Base-by-base conservation (phyloP, 2,113 vertebrate genomes). In the Neopipo cinnamomea region DNA sequence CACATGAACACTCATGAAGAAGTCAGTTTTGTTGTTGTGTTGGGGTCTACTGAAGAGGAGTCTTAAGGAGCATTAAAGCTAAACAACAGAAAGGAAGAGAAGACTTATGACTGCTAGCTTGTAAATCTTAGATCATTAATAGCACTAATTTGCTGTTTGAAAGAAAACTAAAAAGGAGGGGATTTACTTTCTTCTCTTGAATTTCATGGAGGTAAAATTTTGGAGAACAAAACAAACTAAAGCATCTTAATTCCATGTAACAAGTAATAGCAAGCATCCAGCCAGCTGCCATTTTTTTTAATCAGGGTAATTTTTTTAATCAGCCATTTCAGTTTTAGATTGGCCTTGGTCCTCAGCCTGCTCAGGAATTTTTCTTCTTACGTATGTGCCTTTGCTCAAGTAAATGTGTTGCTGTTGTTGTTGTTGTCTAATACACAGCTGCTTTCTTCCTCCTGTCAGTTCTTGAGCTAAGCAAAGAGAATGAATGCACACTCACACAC, bases 241-340 rank as follows among this genome's bases (percentile, higher is more conserved):
- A 97, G 46, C 82, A 77, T 67, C 89, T 91, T 72, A 80, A 59
- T 70, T 88, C 55, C 75, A 90, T 11, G 39, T 87, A 96, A 93
- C 86, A 33, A 67, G 91, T 52, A 89, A 90, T 75, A 88, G 95
- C 95, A 90, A 35, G 82, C 70, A 96, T 84, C 80, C 82, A 88
- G 80, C 61, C 67, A 95, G 88, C 94, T 97, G 97, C 96, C 97
- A 95, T 97, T 97, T 97, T 97, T n/a, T n/a, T n/a, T n/a, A n/a
- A n/a, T n/a, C 83, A 97, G 88, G 84, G 91, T 87, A 93, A 94
- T 89, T 91, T 96, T 96, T 97, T 96, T 83, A 95, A 96, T 94
- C 72, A 67, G 95, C 94, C 96, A 97, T 97, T 97, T 97, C 67
- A 47, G 73, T 93, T 93, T 91, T 81, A 88, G 89, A 89, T 82